Percentiles rank a stretch among this genome's conserved stretches.
Evolutionary conservation across 2,888 invertebrate species (phyloP).

Genomic region (Nephrotoma flavescens): DNA sequence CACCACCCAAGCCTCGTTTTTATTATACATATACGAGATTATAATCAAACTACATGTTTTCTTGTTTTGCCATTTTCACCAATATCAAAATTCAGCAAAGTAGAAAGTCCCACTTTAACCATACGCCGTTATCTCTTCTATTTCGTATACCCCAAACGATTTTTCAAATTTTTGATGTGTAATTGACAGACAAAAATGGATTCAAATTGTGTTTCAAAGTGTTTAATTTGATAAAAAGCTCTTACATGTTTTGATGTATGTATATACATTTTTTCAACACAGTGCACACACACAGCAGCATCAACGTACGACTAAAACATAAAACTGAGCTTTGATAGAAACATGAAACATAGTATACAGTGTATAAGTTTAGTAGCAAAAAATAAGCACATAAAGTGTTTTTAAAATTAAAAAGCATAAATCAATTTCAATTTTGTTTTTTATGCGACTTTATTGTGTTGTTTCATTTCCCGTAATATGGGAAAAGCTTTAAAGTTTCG

Average conservation of each 20-base stretch:
- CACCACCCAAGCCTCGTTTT: too few species aligned
- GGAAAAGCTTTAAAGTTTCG: background rate
- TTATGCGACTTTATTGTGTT: background rate
- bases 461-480: background rate
- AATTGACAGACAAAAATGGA: background rate
- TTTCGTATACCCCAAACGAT: background rate
- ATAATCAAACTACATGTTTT: too few species aligned
- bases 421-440: background rate
- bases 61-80: too few species aligned
- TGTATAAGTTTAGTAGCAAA: background rate
- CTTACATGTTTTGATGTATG: background rate
- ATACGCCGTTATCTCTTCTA: background rate
- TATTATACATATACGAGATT: too few species aligned
- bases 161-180: background rate
- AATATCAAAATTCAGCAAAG: too few species aligned
- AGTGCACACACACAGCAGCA: background rate
- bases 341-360: background rate
- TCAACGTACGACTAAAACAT: too few species aligned
- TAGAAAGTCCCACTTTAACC: background rate
- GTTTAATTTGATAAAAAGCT: background rate
- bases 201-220: background rate
- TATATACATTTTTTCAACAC: background rate
- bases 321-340: background rate
- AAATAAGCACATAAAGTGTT: background rate
- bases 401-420: background rate